Evolutionary conservation across 2,113 vertebrate species (phyloP), one percentile per base, ranked within the genome.

Genomic region (Anarrhichthys ocellatus): DNA sequence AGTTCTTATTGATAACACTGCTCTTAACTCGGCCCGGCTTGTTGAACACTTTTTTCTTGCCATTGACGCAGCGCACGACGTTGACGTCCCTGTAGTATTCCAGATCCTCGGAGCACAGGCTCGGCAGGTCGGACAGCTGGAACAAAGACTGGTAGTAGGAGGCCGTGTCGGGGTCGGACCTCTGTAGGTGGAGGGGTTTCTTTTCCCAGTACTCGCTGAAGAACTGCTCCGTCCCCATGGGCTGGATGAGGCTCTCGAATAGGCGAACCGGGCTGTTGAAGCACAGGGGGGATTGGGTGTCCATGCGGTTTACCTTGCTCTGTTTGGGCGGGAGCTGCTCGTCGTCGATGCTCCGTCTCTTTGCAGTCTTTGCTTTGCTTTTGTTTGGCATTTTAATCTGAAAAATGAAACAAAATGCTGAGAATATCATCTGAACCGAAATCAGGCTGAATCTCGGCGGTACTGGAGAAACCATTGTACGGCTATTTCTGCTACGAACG

Each of bases 161-260:
- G 40, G 94, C 87, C 27, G 94, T 8, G 0, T 34, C 34, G 1
- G 92, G 88, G 52, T 97, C 95, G 1, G 92, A 87, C 10, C 96
- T 95, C 87, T 95, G 95, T 50, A 98, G 66, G 9, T 97, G 92
- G 79, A 98, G 90, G 0, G 97, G 97, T 68, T 97, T 97, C 87
- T 96, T 94, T 82, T 99, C 97, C 97, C 97, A 99, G 18, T 96
- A 96, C 11, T 97, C 95, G 64, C 78, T 82, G 88, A 97, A 99
- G 88, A 99, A 99, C 15, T 89, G 48, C 27, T 96, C 95, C 3
- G 80, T 83, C 15, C 91, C 88, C n/a, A 97, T 32, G 15, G 97
- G 97, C 20, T 94, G 92, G 77, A 99, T 96, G 68, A 99, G 93
- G 89, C 96, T 97, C 87, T 93, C 80, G 2, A 98, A 98, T 14